Percentiles rank a stretch among this genome's conserved stretches.
Conservation (phyloP, 2,113 vertebrate species). For the Epinephelus fuscoguttatus region DNA sequence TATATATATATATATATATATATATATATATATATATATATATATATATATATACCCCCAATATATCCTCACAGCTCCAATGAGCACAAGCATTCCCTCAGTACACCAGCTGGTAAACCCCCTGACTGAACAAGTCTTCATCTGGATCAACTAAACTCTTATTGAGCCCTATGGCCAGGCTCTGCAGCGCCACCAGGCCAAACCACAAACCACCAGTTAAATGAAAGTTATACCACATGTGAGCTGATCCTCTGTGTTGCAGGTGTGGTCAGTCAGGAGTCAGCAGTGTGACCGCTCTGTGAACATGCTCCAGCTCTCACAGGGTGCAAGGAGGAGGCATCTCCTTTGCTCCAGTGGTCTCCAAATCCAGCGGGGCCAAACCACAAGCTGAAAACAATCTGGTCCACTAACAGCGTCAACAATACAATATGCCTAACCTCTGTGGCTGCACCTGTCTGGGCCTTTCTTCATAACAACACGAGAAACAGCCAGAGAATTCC, state of each 20-base stretch:
- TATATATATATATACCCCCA: too few species aligned
- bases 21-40: too few species aligned
- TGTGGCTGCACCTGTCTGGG: slow-evolving; percentile 38
- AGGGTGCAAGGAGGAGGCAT: slow-evolving; percentile 8
- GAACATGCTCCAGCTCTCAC: slow-evolving; percentile 34
- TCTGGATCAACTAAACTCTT: slow-evolving; percentile 35
- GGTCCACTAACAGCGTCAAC: not conserved
- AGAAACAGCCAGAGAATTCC: slow-evolving; percentile 13
- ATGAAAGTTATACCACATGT: slow-evolving; percentile 36
- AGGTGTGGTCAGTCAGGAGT: slow-evolving; percentile 49
- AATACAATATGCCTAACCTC: slow-evolving; percentile 5
- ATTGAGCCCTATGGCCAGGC: not conserved
- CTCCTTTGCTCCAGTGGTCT: slow-evolving; percentile 17
- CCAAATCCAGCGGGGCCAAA: slow-evolving; percentile 26
- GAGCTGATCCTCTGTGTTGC: slow-evolving; percentile 16
- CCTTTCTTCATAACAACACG: not conserved
- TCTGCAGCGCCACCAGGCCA: slow-evolving; percentile 39
- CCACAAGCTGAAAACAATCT: slow-evolving; percentile 36
- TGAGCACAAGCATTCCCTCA: not conserved
- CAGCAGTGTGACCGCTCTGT: not conserved
- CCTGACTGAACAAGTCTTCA: not conserved
- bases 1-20: too few species aligned
- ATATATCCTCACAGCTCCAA: too few species aligned
- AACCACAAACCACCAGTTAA: slow-evolving; percentile 66
- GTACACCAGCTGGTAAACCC: not conserved